Base-by-base conservation (phyloP, 2,888 invertebrate species). In the Abrostola triplasia region DNA sequence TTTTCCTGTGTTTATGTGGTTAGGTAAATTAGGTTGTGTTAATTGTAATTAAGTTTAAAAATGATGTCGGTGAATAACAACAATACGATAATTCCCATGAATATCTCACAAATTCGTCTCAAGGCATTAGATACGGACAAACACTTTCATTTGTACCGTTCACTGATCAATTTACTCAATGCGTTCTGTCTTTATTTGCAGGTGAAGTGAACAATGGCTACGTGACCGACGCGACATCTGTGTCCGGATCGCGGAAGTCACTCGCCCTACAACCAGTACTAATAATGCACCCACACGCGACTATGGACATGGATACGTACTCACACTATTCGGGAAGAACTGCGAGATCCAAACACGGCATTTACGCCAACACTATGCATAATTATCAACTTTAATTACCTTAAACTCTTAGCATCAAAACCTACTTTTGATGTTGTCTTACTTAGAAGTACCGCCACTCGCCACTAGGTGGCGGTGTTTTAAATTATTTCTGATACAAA, bases 201-300 rank as follows among this genome's bases (percentile, higher is more conserved):
- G 98, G 98, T 72, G 98, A 98, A 95, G 97, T 98, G 77, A 98
- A 98, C 93, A 97, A 97, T 81, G 98, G 97, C 7, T 98, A 97
- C 89, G 96, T 98, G 67, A 97, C 97, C 11, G 98, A 98, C 88
- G 97, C 96, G 36, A 97, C 97, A 73, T 98, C 98, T 75, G 96
- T 98, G 57, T 97, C 97, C 9, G 97, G 97, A 0, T 98, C 98
- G 0, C 95, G 98, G 60, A 98, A 98, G 89, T 98, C 98, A 0
- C 94, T 98, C 7, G 98, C 98, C 57, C 92, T 98, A 9, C 97
- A 98, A 90, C 98, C 98, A 1, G 98, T 98, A 8, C 93, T 98
- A 55, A 92, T 98, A 81, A 97, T 98, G 95, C 97, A 97, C 44
- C 96, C 96, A 0, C 95, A 95, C 82, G 90, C 96, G 0, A 95